Evolutionary conservation across 2,888 invertebrate species (phyloP), one percentile per base, ranked within the genome.

Genomic region (Balanococcus diminutus): DNA sequence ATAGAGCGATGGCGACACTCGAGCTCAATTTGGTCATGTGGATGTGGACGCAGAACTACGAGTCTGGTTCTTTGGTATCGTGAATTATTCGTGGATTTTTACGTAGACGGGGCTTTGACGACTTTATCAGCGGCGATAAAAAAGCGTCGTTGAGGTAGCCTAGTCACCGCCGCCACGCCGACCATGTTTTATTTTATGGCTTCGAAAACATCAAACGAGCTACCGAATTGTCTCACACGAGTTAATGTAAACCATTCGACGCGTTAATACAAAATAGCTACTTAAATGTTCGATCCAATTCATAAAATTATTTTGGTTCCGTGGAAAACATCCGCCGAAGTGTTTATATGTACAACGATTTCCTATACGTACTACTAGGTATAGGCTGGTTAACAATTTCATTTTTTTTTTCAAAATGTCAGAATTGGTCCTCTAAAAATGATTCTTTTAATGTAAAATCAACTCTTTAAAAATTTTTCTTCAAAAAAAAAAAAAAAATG

Each of bases 161-260:
- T 22, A 11, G 61, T 11, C 51, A 22, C 32, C 32, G 32, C 36
- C 51, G 75, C n/a, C n/a, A 22, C 75, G 75, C 32, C 75, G 75
- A 32, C n/a, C n/a, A 36, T 75, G 75, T 75, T 75, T 75, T 75
- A 75, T 75, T 75, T 75, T 75, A 75, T 75, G 75, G 75, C 75
- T 75, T 75, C 61, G 3, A 32, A 14, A 75, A 75, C 75, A 75
- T 75, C 75, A 75, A 75, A 75, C 75, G 36, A 75, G 75, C 75
- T 75, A 75, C 75, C 75, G 75, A 75, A 75, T 75, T 75, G 75
- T 75, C 75, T 75, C 75, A 75, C 75, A 32, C 8, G 9, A 25
- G 28, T 25, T 11, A 28, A 67, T 11, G 32, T 75, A 75, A 75
- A 75, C 75, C 31, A 14, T 75, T 67, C 28, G 14, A 75, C 61